Conservation (phyloP, 1,140 invertebrate species). For the Propsilocerus akamusi region DNA sequence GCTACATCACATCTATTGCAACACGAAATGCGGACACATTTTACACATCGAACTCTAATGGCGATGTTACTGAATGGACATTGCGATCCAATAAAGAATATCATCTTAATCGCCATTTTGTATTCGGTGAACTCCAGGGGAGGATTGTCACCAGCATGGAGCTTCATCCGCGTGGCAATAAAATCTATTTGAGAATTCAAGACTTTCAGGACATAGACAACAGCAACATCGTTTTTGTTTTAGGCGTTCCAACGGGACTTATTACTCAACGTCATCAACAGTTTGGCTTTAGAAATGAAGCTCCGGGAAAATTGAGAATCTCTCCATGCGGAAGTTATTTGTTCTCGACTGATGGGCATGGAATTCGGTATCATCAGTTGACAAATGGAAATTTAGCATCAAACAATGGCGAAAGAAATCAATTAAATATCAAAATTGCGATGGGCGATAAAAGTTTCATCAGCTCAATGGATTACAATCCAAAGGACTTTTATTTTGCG, state of each 20-base stretch:
- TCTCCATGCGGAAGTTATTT: not conserved
- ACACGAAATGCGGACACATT: not conserved
- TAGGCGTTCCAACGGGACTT: not conserved
- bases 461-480: not conserved
- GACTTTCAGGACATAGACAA: not conserved
- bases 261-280: not conserved
- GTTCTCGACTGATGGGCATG: not conserved
- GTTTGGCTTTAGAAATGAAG: not conserved
- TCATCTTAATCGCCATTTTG: not conserved
- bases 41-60: not conserved
- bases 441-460: not conserved
- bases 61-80: not conserved
- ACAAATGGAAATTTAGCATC: not conserved
- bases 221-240: not conserved
- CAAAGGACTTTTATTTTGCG: not conserved
- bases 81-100: not conserved
- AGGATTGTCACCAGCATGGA: not conserved
- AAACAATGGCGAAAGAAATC: not conserved
- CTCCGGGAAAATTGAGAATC: not conserved
- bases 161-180: not conserved
- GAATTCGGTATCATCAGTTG: not conserved
- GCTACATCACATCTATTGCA: not conserved
- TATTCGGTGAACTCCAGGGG: not conserved
- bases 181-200: not conserved
- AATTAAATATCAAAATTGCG: not conserved